phyloP scores from a whole-genome alignment of 2,113 vertebrate species.

The Narcine bancroftii region DNA sequence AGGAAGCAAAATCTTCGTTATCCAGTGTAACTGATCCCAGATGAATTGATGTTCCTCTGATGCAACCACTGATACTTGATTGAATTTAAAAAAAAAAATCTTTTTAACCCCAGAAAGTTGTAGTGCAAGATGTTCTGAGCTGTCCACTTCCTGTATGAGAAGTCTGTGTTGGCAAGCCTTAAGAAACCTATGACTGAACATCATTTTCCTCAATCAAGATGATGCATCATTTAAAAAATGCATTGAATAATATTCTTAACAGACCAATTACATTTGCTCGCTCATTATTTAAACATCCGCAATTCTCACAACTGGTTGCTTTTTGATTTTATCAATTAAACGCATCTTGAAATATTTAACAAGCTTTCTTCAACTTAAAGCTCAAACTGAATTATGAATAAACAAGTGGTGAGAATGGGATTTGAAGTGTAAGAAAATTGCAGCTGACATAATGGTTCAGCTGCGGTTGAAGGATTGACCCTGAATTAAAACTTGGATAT shows the following conservation, averaged over 20 bases:
- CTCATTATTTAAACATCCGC: background rate
- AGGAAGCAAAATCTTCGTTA: no score
- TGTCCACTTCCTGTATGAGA: background rate
- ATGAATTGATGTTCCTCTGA: background rate
- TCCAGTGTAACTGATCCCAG: background rate
- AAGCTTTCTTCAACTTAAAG: background rate
- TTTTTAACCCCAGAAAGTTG: background rate
- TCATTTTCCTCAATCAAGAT: background rate
- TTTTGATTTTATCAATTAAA: background rate
- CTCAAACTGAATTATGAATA: slow-evolving; percentile 10
- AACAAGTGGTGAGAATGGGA: background rate
- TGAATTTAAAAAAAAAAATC: background rate
- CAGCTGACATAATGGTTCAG: background rate
- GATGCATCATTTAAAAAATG: background rate
- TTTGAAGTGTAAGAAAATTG: background rate
- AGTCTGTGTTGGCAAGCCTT: background rate
- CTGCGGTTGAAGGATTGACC: background rate
- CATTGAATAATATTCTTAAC: background rate
- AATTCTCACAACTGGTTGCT: background rate
- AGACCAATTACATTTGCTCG: background rate
- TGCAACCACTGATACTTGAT: background rate
- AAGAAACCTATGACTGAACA: background rate
- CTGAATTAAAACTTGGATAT: no score
- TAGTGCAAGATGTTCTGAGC: no score
- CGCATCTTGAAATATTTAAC: slow-evolving; percentile 10